Evolutionary conservation across 2,113 vertebrate species (phyloP).

Genomic region (Clinocottus analis): DNA sequence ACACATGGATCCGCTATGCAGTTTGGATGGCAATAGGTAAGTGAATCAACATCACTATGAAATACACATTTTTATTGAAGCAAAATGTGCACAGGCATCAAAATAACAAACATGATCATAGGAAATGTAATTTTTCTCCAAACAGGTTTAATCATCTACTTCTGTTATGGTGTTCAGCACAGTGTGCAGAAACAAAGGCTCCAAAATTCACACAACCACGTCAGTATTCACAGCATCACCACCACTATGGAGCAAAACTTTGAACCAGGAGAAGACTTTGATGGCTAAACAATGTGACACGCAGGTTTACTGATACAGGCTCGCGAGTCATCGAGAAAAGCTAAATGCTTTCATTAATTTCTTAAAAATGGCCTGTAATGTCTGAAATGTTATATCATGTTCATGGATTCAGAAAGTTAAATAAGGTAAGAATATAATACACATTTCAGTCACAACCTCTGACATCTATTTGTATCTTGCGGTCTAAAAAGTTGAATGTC

Average conservation of each 20-base stretch:
- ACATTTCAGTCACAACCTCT: not conserved
- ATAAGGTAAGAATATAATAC: not conserved
- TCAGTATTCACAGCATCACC: conserved; percentile 44
- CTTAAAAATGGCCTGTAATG: not conserved
- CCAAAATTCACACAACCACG: conserved; percentile 18
- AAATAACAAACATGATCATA: not conserved
- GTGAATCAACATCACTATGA: conserved; percentile 31
- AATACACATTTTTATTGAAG: not conserved
- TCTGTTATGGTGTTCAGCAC: conserved; percentile 86
- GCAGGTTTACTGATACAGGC: not conserved
- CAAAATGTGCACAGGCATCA: not conserved
- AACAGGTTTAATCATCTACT: conserved; percentile 88
- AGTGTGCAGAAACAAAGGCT: conserved; percentile 81
- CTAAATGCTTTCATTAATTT: not conserved
- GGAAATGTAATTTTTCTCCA: not conserved
- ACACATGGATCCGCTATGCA: conserved; percentile 86
- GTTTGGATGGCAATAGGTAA: conserved; percentile 88
- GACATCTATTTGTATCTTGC: not conserved
- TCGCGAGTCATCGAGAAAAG: not conserved
- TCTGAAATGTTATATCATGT: not conserved
- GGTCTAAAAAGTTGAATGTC: not conserved
- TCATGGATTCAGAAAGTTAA: not conserved
- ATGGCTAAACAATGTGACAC: conserved; percentile 1
- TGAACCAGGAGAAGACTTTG: conserved; percentile 24
- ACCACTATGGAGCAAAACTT: conserved; percentile 15